phyloP scores from a whole-genome alignment of 2,113 vertebrate species.

The Rhea americana region DNA sequence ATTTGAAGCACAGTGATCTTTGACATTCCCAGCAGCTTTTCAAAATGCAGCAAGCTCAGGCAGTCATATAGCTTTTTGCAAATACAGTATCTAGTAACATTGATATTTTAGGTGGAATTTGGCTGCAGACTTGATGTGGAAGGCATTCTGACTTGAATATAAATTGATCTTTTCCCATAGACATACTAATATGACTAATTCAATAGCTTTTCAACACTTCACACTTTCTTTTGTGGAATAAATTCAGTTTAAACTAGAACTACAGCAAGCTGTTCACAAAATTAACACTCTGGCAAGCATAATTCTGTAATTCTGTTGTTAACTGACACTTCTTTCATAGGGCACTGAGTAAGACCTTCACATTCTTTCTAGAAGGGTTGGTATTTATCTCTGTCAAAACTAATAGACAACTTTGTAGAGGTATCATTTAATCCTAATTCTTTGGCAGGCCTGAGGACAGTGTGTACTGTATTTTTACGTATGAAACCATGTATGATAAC shows the following conservation, averaged over 20 bases:
- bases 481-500: background rate
- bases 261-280: background rate
- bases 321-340: background rate
- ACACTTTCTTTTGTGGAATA: background rate
- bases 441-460: background rate
- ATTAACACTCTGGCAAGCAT: background rate
- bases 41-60: background rate
- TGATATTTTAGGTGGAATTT: background rate
- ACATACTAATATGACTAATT: background rate
- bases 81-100: background rate
- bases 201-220: background rate
- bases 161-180: background rate
- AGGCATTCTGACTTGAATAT: background rate
- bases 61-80: background rate
- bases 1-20: background rate
- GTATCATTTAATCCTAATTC: background rate
- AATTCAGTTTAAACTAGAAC: background rate
- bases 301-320: background rate
- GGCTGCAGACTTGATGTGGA: background rate
- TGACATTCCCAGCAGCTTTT: background rate
- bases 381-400: background rate
- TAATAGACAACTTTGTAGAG: background rate
- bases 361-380: background rate
- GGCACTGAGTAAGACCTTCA: background rate
- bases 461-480: accelerated